Evolutionary conservation across 2,113 vertebrate species (phyloP).

Genomic region (Myrmecophaga tridactyla): DNA sequence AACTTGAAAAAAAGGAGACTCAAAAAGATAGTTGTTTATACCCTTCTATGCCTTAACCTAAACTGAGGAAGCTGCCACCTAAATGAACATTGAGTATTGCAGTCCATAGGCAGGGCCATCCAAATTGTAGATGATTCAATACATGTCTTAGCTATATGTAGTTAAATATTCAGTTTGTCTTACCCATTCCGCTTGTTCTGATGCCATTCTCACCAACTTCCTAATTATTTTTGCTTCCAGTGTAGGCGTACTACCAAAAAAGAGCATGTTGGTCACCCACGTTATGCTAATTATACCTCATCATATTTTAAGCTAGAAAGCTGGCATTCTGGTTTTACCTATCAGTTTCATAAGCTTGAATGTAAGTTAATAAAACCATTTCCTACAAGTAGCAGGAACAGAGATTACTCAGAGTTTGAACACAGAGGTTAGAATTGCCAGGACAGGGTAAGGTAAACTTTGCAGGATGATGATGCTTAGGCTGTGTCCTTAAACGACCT

Average conservation of each 20-base stretch:
- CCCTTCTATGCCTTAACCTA: neutral
- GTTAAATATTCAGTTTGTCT: neutral
- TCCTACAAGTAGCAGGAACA: neutral
- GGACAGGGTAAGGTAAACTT: neutral
- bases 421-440: neutral
- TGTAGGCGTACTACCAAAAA: neutral
- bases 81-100: neutral
- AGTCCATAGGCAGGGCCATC: neutral
- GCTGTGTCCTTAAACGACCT: neutral
- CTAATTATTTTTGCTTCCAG: neutral
- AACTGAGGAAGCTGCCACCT: neutral
- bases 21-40: neutral
- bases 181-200: neutral
- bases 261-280: neutral
- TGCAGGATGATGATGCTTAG: neutral
- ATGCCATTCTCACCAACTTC: slow-evolving; percentile 16
- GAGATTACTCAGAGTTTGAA: neutral
- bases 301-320: neutral
- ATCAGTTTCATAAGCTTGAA: neutral
- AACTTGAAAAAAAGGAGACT: slow-evolving; percentile 4
- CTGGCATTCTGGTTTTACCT: slow-evolving; percentile 4
- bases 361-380: neutral
- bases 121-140: neutral
- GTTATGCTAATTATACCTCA: neutral
- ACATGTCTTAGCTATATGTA: neutral